These are phyloP conservation scores for Heliothis subflexa DNA, from an alignment of 1,140 invertebrate genomes.

Conservation along the genomic window DNA sequence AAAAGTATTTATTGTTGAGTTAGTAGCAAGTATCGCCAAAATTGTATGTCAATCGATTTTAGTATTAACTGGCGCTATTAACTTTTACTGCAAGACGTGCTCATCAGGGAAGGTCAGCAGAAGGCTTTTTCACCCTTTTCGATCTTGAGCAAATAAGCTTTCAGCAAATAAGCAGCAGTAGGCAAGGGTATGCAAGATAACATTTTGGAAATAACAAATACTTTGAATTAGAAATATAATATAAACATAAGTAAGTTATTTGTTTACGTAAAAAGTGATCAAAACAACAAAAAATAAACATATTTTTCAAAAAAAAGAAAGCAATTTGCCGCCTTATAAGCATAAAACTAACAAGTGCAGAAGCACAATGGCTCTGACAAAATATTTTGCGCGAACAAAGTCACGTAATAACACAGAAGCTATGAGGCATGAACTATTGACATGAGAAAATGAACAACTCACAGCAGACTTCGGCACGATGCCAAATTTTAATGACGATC, in stretches of 20 bases:
- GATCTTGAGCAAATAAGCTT: no score
- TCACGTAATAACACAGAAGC: constrained; percentile 52
- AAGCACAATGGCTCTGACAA: constrained; percentile 27
- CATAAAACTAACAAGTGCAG: constrained; percentile 40
- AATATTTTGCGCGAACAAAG: constrained; percentile 47
- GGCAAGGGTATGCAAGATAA: no score
- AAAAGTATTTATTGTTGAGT: background rate
- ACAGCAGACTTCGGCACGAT: constrained; percentile 49
- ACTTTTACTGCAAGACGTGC: no score
- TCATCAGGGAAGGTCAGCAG: no score
- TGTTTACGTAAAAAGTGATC: background rate
- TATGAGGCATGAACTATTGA: constrained; percentile 57
- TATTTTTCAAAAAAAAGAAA: background rate
- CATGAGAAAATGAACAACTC: constrained; percentile 50
- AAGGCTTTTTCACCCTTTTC: no score
- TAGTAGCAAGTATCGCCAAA: no score
- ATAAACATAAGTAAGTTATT: background rate
- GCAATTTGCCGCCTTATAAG: constrained; percentile 30
- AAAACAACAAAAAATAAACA: background rate
- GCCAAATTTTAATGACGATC: constrained; percentile 59
- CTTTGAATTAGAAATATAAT: no score
- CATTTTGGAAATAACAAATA: no score
- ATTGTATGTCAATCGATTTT: no score
- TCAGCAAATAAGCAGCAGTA: no score
- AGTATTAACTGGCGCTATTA: no score